A percentile compares a stretch with the other conserved stretches of the same genome.
These are phyloP conservation scores for Melanotaenia trifasciata DNA, from an alignment of 2,797 vertebrate species.

Conservation along the genomic window DNA sequence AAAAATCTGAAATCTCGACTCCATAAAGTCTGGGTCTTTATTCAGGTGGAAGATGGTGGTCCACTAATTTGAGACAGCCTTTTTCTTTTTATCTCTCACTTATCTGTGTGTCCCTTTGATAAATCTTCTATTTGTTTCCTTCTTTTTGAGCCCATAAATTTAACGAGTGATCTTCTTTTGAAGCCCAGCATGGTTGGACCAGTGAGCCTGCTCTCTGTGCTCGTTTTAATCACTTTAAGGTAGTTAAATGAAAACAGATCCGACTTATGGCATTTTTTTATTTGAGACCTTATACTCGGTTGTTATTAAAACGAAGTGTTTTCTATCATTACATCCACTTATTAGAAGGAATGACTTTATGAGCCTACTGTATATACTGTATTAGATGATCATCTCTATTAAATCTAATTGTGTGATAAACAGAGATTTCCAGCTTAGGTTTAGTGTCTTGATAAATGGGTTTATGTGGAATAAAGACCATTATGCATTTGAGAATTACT, in stretches of 20 bases:
- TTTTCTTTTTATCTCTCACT: neutral
- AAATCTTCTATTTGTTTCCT: no score
- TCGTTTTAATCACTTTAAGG: constrained; percentile 61
- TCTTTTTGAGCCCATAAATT: neutral
- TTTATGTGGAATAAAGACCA: constrained; percentile 21
- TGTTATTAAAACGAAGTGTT: constrained; percentile 72
- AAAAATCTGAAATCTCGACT: neutral
- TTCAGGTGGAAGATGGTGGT: neutral
- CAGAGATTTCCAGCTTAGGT: constrained; percentile 19
- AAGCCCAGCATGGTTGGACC: neutral
- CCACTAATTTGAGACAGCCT: neutral
- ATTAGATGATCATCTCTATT: constrained; percentile 54
- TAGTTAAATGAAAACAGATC: constrained; percentile 56
- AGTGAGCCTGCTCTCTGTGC: constrained; percentile 24
- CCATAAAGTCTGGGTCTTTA: neutral
- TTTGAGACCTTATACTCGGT: constrained; percentile 60
- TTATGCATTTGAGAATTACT: constrained; percentile 27
- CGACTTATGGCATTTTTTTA: constrained; percentile 66
- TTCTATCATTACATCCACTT: constrained; percentile 61
- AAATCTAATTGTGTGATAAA: constrained; percentile 40
- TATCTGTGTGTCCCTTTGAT: neutral
- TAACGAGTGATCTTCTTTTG: no score
- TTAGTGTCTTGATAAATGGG: constrained; percentile 20
- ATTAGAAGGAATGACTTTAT: constrained; percentile 34
- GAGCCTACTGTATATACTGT: constrained; percentile 15